phyloP scores from a whole-genome alignment of 2,113 vertebrate genomes.

The Rhinichthys klamathensis region DNA sequence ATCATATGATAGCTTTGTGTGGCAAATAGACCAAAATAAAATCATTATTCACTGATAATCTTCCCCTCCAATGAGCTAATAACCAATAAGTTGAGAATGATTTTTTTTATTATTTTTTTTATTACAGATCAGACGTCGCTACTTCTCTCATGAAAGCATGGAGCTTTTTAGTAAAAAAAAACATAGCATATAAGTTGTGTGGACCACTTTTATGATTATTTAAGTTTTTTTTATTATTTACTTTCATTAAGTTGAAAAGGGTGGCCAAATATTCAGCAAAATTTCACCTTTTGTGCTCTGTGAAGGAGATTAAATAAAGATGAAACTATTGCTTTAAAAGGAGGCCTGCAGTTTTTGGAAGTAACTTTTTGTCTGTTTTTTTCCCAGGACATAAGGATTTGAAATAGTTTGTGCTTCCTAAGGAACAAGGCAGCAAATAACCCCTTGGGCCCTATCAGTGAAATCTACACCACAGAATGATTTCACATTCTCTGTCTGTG shows the following conservation, averaged over 20 bases:
- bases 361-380: conserved; percentile 52
- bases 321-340: conserved; percentile 4
- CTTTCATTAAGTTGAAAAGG: not conserved
- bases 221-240: too few species aligned
- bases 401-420: conserved; percentile 75
- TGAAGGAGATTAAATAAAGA: not conserved
- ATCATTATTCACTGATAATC: not conserved
- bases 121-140: not conserved
- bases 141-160: too few species aligned
- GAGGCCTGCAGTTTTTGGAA: conserved; percentile 23
- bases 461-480: conserved; percentile 75
- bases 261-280: not conserved
- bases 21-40: not conserved
- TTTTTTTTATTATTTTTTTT: not conserved
- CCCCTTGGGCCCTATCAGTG: conserved; percentile 71
- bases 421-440: conserved; percentile 72
- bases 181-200: too few species aligned
- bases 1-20: not conserved
- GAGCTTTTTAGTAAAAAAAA: too few species aligned
- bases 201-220: too few species aligned
- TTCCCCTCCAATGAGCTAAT: not conserved
- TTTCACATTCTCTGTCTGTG: conserved; percentile 64
- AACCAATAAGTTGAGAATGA: not conserved
- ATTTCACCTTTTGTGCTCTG: not conserved
- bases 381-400: conserved; percentile 62